Conservation (phyloP, 2,888 invertebrate species). For the Esperia sulphurella region DNA sequence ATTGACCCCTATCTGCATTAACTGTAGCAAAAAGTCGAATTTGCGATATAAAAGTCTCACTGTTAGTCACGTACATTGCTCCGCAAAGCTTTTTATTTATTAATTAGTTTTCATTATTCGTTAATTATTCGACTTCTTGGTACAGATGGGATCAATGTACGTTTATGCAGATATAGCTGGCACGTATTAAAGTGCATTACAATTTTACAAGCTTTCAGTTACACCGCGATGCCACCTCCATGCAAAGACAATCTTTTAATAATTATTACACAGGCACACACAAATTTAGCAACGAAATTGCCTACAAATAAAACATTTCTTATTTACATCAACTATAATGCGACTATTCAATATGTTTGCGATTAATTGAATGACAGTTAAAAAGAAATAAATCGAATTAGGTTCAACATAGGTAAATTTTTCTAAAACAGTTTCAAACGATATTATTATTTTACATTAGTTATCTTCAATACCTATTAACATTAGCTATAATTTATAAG, state of each 20-base stretch:
- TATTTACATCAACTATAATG: constrained; percentile 67
- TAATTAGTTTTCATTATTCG: too few relatives aligned
- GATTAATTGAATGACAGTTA: constrained; percentile 58
- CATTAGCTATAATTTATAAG: constrained; percentile 77
- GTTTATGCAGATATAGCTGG: not conserved
- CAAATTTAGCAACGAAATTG: constrained; percentile 59
- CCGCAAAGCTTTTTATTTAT: too few relatives aligned
- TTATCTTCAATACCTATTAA: constrained; percentile 73
- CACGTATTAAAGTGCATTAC: not conserved
- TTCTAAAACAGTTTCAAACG: constrained; percentile 76
- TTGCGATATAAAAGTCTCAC: too few relatives aligned
- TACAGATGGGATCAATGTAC: too few relatives aligned
- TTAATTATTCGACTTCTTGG: too few relatives aligned
- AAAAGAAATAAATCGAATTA: constrained; percentile 64
- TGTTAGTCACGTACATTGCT: too few relatives aligned
- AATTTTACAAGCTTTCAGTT: not conserved
- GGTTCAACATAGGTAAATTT: constrained; percentile 77
- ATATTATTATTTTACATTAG: constrained; percentile 70
- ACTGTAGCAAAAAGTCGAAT: too few relatives aligned
- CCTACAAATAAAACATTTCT: constrained; percentile 58
- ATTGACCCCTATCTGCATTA: too few relatives aligned
- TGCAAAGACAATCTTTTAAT: constrained; percentile 42
- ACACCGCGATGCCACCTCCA: constrained; percentile 31
- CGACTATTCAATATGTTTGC: constrained; percentile 64
- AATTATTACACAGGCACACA: constrained; percentile 60